A percentile compares a stretch with the other conserved stretches of the same genome.
Evolutionary conservation across 1,140 invertebrate species (phyloP).

Genomic region (Ceratoteleas bidentatus): DNA sequence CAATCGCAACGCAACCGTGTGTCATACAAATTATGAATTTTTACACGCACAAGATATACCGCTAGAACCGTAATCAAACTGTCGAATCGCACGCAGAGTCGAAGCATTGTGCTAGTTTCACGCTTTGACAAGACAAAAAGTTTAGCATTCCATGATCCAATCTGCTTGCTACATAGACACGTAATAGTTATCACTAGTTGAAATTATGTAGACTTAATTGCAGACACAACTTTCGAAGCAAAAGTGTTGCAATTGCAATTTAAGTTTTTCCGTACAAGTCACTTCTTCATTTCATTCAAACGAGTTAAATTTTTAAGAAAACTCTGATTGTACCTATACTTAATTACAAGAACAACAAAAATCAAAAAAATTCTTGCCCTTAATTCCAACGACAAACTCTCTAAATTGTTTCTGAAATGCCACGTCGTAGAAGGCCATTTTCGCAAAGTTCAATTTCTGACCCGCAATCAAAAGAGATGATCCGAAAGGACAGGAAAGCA

Average conservation of each 20-base stretch:
- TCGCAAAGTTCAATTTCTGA: conserved; percentile 18
- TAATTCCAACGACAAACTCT: conserved; percentile 7
- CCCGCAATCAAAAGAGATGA: background rate
- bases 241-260: background rate
- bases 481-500: background rate
- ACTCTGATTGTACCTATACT: no score
- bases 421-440: conserved; percentile 6
- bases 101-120: background rate
- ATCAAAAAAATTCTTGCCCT: conserved; percentile 11
- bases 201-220: background rate
- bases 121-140: no score
- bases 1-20: conserved; percentile 8
- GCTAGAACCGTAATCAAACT: conserved; percentile 5
- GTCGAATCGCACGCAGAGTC: background rate
- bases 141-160: no score
- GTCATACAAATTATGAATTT: conserved; percentile 5
- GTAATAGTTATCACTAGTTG: no score
- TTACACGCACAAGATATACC: conserved; percentile 1
- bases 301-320: no score
- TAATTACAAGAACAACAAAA: no score
- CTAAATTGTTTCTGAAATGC: conserved; percentile 42
- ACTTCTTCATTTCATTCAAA: no score
- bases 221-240: background rate
- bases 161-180: no score
- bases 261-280: no score